Percentiles rank a stretch among this genome's conserved stretches.
Evolutionary conservation across 2,113 vertebrate species (phyloP).

Genomic region (Chlorodrepanis virens): DNA sequence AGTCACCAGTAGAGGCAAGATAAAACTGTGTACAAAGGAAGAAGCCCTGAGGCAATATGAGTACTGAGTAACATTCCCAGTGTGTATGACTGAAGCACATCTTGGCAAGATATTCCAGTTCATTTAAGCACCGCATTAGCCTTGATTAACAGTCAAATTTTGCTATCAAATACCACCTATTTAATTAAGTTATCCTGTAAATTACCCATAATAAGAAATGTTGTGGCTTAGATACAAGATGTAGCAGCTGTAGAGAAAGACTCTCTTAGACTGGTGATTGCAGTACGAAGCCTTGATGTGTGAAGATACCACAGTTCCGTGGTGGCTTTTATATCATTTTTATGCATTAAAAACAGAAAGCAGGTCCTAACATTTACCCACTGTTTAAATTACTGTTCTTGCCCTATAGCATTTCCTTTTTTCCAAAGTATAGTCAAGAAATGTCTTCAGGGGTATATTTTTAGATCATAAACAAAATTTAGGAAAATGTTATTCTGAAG

Average conservation of each 20-base stretch:
- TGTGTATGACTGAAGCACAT: background rate
- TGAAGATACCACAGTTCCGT: background rate
- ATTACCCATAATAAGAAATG: background rate
- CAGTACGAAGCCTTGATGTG: background rate
- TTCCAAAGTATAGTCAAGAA: background rate
- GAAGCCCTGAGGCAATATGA: background rate
- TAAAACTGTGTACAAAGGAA: background rate
- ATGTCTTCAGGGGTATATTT: fast-evolving
- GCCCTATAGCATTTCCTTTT: background rate
- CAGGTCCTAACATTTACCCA: background rate
- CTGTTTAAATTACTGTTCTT: background rate
- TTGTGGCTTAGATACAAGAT: background rate
- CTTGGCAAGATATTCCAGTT: background rate
- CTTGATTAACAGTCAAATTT: background rate
- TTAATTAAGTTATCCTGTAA: background rate
- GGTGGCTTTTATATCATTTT: background rate
- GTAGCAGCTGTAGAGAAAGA: background rate
- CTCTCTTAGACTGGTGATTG: background rate
- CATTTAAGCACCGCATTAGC: background rate
- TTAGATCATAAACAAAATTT: background rate
- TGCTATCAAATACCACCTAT: background rate
- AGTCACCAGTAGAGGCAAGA: background rate
- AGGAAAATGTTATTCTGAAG: background rate
- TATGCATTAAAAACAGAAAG: background rate
- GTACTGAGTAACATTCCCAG: background rate